Percentiles rank a stretch among this genome's conserved stretches.
Conservation (phyloP, 53 echinoderm and acorn worm genomes). For the Echinarachnius parma region DNA sequence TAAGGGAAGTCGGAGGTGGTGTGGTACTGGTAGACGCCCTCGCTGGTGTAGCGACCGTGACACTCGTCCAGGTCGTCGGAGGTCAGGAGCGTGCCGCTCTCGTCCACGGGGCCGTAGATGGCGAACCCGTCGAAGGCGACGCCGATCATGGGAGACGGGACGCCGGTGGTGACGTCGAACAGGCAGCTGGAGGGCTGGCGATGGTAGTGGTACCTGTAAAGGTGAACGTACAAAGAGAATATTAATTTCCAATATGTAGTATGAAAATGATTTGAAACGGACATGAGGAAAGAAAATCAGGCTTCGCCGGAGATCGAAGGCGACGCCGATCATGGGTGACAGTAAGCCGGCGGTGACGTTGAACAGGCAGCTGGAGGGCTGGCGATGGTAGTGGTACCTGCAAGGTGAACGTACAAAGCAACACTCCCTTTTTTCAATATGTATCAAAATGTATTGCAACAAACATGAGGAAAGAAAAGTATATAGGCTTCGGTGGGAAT, state of each 20-base stretch:
- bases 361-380: constrained; percentile 41
- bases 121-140: constrained; percentile 84
- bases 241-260: too few species aligned
- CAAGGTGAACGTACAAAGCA: too few species aligned
- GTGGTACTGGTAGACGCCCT: constrained; percentile 85
- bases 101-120: constrained; percentile 83
- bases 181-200: constrained; percentile 36
- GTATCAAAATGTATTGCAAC: too few species aligned
- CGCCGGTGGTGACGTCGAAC: constrained; percentile 24
- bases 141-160: constrained; percentile 62
- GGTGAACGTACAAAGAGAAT: too few species aligned
- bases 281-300: too few species aligned
- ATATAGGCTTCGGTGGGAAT: too few species aligned
- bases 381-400: constrained; percentile 49
- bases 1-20: constrained; percentile 87
- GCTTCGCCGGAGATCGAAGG: too few species aligned
- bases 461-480: too few species aligned
- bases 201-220: constrained; percentile 56
- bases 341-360: constrained; percentile 21
- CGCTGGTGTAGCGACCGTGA: constrained; percentile 55
- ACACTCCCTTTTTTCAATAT: too few species aligned
- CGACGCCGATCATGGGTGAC: constrained; percentile 73
- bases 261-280: too few species aligned
- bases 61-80: constrained; percentile 75
- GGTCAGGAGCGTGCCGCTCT: constrained; percentile 60